A percentile compares a stretch with the other conserved stretches of the same genome.
Conservation (phyloP, 2,113 vertebrate genomes). For the Marcusenius ussheri region DNA sequence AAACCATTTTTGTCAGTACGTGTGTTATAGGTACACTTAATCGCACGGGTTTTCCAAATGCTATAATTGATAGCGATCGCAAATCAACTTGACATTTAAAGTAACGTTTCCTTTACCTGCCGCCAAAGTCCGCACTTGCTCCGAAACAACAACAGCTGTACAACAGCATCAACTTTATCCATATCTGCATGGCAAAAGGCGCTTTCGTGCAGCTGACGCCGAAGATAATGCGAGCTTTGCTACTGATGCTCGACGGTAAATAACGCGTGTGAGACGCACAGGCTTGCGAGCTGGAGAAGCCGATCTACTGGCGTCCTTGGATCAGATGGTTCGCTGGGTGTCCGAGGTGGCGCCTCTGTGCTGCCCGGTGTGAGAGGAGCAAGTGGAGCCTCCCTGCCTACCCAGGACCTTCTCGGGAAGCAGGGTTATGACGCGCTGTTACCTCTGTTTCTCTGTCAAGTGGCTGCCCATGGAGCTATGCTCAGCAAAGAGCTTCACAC, state of each 20-base stretch:
- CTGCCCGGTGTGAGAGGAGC: neutral
- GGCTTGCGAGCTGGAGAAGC: neutral
- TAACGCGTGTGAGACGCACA: neutral
- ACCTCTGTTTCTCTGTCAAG: neutral
- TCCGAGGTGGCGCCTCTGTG: neutral
- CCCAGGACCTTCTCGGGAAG: neutral
- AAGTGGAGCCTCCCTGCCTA: neutral
- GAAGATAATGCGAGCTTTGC: neutral
- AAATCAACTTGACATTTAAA: neutral
- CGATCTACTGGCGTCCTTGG: neutral
- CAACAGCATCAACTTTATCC: conserved; percentile 60
- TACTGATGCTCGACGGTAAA: neutral
- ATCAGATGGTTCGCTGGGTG: neutral
- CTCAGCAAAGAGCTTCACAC: neutral
- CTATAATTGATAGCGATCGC: neutral
- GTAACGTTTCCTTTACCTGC: conserved; percentile 63
- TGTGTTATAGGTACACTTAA: neutral
- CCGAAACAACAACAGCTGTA: conserved; percentile 56
- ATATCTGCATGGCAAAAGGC: conserved; percentile 54
- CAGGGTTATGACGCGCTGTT: neutral
- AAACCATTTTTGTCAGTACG: neutral
- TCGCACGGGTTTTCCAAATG: neutral
- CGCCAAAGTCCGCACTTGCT: conserved; percentile 72
- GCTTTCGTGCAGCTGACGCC: neutral
- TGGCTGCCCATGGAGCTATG: neutral